These are phyloP conservation scores for Pipistrellus pygmaeus DNA, from an alignment of 2,797 vertebrate genomes.

Conservation along the genomic window DNA sequence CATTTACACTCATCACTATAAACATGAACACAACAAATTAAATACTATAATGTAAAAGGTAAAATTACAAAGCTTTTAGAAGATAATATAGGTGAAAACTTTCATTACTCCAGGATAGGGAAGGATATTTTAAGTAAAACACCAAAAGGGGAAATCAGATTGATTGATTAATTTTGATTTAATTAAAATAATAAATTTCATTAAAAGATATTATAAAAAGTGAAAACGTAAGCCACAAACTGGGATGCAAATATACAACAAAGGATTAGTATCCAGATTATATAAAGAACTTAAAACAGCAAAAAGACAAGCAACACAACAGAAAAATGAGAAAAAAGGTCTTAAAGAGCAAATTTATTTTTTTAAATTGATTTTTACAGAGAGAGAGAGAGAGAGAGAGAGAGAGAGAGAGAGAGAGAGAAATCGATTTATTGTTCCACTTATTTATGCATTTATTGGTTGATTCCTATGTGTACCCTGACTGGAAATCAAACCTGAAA, in stretches of 20 bases:
- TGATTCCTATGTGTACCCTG: not conserved
- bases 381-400: too few species aligned
- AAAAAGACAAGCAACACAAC: not conserved
- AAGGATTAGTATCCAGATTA: not conserved
- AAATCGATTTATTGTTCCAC: not conserved
- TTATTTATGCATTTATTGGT: not conserved
- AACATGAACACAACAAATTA: not conserved
- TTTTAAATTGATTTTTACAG: not conserved
- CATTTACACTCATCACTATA: not conserved
- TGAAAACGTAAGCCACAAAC: conserved; percentile 5
- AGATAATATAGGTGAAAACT: not conserved
- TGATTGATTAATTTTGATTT: not conserved
- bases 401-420: too few species aligned
- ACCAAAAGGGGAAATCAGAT: not conserved
- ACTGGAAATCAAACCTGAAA: not conserved
- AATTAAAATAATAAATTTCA: conserved; percentile 47
- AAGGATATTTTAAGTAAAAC: not conserved
- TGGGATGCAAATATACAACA: not conserved
- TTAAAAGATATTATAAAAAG: conserved; percentile 41
- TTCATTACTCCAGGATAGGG: not conserved
- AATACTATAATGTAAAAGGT: conserved; percentile 2
- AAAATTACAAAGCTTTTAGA: conserved; percentile 53
- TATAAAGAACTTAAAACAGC: conserved; percentile 27
- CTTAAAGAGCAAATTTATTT: not conserved
- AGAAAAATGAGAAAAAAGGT: conserved; percentile 10